Conservation (phyloP, 2,888 invertebrate species). For the Aelia acuminata region DNA sequence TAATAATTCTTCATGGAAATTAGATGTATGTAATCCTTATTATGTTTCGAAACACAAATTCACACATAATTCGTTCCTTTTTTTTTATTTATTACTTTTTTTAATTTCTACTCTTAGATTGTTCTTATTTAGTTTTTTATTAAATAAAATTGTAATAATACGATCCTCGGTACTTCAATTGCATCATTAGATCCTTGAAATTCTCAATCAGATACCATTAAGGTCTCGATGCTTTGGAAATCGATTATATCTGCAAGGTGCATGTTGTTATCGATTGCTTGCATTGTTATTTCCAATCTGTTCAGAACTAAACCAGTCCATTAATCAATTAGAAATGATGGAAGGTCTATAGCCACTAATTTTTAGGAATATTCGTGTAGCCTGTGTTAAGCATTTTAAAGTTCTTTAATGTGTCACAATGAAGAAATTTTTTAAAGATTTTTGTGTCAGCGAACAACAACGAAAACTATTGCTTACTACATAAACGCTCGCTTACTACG, state of each 20-base stretch:
- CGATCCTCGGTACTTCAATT: background rate
- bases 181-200: background rate
- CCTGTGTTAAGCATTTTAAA: too few species aligned
- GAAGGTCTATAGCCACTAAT: too few species aligned
- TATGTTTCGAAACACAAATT: background rate
- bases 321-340: background rate
- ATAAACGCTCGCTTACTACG: too few species aligned
- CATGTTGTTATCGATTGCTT: background rate
- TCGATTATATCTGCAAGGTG: constrained; percentile 5
- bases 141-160: background rate
- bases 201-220: background rate
- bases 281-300: background rate
- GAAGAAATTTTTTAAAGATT: too few species aligned
- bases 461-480: too few species aligned
- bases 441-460: too few species aligned
- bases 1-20: background rate
- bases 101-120: too few species aligned
- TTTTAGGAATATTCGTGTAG: too few species aligned
- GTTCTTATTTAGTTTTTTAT: too few species aligned
- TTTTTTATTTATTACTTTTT: background rate
- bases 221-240: background rate
- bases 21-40: background rate
- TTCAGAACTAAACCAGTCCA: background rate
- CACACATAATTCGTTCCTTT: background rate
- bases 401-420: too few species aligned